Percentiles rank a stretch among this genome's conserved stretches.
Evolutionary conservation across 1,140 invertebrate genomes (phyloP).

Genomic region (Nasonia longicornis): DNA sequence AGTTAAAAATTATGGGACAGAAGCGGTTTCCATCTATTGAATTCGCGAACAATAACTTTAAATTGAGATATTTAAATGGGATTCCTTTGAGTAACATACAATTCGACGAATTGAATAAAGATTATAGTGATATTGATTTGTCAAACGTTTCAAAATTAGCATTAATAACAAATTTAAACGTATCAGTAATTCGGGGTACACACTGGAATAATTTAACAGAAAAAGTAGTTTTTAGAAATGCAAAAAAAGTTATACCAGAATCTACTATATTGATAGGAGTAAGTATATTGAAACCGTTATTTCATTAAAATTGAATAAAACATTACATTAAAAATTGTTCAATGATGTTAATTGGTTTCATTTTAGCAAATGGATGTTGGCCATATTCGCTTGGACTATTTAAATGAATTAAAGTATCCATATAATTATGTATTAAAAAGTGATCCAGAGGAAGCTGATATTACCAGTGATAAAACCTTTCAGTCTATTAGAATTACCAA

Average conservation of each 20-base stretch:
- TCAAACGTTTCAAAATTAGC: slow-evolving; percentile 50
- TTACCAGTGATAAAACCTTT: slow-evolving; percentile 54
- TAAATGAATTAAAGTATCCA: slow-evolving; percentile 57
- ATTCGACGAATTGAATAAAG: slow-evolving; percentile 43
- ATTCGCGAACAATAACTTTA: slow-evolving; percentile 45
- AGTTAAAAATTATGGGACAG: slow-evolving; percentile 44
- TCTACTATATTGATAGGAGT: slow-evolving; percentile 52
- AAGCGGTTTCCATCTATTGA: slow-evolving; percentile 55
- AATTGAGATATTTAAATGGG: slow-evolving; percentile 54
- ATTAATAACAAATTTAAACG: slow-evolving; percentile 51
- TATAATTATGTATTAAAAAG: slow-evolving; percentile 49
- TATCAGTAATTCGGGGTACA: slow-evolving; percentile 48
- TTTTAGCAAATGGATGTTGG: slow-evolving; percentile 50
- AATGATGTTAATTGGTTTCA: slow-evolving; percentile 30
- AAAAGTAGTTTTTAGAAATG: slow-evolving; percentile 55
- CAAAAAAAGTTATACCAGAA: slow-evolving; percentile 49
- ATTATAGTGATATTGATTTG: slow-evolving; percentile 49
- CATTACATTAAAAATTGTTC: neutral
- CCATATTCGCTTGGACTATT: slow-evolving; percentile 26
- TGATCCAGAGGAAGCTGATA: neutral
- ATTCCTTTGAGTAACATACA: slow-evolving; percentile 50
- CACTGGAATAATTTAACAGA: slow-evolving; percentile 54
- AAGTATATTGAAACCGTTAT: slow-evolving; percentile 21
- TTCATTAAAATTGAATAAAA: neutral
- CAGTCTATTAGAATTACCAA: slow-evolving; percentile 39